Conservation (phyloP, 1,140 invertebrate species). For the Trinorchestia longiramus region DNA sequence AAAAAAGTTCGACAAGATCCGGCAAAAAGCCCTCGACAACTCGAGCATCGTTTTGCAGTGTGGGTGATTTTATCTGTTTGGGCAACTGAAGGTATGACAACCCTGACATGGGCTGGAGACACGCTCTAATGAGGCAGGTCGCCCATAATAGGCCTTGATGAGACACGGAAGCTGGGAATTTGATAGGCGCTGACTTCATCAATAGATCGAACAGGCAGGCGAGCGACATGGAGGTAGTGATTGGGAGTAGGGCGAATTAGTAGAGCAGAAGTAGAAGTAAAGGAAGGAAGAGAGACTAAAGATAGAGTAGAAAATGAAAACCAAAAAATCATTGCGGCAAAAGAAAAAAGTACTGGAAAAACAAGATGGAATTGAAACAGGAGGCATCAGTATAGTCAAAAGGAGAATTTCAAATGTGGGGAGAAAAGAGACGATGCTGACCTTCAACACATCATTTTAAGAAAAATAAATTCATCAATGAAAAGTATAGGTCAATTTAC, state of each 20-base stretch:
- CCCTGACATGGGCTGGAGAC: neutral
- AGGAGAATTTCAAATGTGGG: too few relatives aligned
- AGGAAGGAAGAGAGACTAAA: neutral
- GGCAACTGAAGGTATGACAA: neutral
- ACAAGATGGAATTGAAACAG: too few relatives aligned
- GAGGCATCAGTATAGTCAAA: too few relatives aligned
- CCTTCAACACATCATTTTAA: too few relatives aligned
- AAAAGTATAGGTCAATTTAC: too few relatives aligned
- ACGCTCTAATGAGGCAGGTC: slow-evolving; percentile 21
- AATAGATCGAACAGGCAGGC: neutral
- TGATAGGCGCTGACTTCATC: slow-evolving; percentile 39
- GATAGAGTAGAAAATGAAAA: neutral
- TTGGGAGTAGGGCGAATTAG: neutral
- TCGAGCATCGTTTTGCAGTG: neutral
- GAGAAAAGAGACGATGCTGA: too few relatives aligned
- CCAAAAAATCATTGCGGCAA: too few relatives aligned
- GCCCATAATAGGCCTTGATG: slow-evolving; percentile 42
- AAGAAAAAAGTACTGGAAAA: too few relatives aligned
- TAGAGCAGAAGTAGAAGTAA: neutral
- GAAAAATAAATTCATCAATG: too few relatives aligned
- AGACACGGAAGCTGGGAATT: slow-evolving; percentile 40
- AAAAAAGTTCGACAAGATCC: neutral
- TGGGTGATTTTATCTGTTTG: neutral
- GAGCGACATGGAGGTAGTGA: neutral
- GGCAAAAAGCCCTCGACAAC: neutral